A percentile compares a stretch with the other conserved stretches of the same genome.
Conservation (phyloP, 1,140 invertebrate species). For the Matsumurasca onukii region DNA sequence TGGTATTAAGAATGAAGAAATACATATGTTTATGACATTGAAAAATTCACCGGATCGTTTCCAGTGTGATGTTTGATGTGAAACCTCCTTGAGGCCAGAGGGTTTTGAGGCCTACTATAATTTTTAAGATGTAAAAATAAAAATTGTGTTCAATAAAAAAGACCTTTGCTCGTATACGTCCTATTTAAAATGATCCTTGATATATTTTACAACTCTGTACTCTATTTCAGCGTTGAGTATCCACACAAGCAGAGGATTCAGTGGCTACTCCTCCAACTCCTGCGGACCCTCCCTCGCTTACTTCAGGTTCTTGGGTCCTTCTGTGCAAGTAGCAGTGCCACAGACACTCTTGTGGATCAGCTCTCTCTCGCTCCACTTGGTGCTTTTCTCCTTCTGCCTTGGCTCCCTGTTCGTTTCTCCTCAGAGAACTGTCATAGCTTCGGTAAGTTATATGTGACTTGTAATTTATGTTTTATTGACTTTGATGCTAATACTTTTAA, state of each 20-base stretch:
- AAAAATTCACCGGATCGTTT: too few relatives aligned
- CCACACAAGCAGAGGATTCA: constrained; percentile 49
- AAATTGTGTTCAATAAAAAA: too few relatives aligned
- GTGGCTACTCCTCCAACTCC: constrained; percentile 50
- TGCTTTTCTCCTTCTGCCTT: constrained; percentile 32
- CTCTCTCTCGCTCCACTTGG: constrained; percentile 45
- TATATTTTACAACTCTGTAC: background rate
- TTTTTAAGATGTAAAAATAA: too few relatives aligned
- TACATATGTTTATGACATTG: too few relatives aligned
- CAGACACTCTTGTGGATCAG: constrained; percentile 53
- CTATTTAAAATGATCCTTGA: background rate
- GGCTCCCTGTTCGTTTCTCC: constrained; percentile 32
- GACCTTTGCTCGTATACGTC: too few relatives aligned
- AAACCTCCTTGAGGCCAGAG: too few relatives aligned
- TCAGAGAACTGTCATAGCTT: constrained; percentile 36
- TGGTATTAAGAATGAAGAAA: too few relatives aligned
- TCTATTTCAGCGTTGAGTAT: constrained; percentile 48
- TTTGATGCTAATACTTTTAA: too few relatives aligned
- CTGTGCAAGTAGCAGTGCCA: constrained; percentile 46
- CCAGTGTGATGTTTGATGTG: too few relatives aligned
- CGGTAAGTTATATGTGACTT: too few relatives aligned
- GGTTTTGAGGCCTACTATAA: too few relatives aligned
- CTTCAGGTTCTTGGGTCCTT: constrained; percentile 54
- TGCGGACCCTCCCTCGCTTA: constrained; percentile 51
- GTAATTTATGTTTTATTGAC: too few relatives aligned